These are phyloP conservation scores for Tinamus major DNA, from an alignment of 2,797 vertebrate species.

Conservation along the genomic window DNA sequence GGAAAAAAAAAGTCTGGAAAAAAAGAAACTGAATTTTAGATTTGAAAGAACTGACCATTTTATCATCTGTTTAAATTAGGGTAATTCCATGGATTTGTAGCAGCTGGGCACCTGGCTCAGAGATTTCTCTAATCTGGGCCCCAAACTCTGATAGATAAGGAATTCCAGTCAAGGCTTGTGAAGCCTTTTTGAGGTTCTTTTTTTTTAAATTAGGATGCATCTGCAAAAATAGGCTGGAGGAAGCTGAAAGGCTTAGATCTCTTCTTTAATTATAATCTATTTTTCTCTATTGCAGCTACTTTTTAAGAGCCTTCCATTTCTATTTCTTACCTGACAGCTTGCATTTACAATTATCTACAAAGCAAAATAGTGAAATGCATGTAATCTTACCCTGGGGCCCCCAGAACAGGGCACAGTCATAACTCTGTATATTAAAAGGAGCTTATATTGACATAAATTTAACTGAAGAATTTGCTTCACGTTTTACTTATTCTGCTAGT, in stretches of 20 bases:
- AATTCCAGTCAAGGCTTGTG: neutral
- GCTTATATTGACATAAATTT: neutral
- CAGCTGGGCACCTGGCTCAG: neutral
- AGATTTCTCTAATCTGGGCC: constrained; percentile 4
- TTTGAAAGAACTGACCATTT: neutral
- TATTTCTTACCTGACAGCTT: neutral
- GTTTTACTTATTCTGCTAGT: neutral
- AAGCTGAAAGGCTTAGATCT: neutral
- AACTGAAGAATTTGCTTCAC: neutral
- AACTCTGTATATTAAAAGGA: neutral
- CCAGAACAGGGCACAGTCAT: neutral
- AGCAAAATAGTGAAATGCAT: neutral
- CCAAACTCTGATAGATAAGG: neutral
- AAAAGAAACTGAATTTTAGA: neutral
- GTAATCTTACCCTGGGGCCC: neutral
- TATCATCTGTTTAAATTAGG: neutral
- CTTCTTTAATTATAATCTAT: neutral
- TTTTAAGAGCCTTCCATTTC: neutral
- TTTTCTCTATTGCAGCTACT: neutral
- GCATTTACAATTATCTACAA: neutral
- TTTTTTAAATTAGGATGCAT: neutral
- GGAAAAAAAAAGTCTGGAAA: neutral
- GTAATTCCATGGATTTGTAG: constrained; percentile 3
- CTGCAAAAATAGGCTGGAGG: neutral
- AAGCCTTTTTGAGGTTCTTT: neutral